These are phyloP conservation scores for Brachionus asplanchnoidis DNA, from an alignment of 1,140 invertebrate species.

Conservation along the genomic window DNA sequence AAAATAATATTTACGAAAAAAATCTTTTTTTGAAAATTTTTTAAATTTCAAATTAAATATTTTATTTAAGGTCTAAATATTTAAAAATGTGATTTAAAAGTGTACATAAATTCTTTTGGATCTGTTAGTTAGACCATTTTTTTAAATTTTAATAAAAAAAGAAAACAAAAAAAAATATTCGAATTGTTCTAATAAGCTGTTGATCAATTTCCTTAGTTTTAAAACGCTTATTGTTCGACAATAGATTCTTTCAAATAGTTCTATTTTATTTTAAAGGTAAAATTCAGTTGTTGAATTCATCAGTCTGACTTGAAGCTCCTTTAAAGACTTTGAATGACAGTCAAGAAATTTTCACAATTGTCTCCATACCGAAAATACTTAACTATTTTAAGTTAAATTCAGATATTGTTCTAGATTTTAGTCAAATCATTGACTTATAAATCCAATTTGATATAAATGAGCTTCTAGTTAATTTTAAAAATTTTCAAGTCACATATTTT, in stretches of 20 bases:
- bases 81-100: not conserved
- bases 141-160: too few species aligned
- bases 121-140: too few species aligned
- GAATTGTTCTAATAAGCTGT: not conserved
- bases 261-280: not conserved
- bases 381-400: not conserved
- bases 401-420: not conserved
- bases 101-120: too few species aligned
- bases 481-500: not conserved
- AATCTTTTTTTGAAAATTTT: too few species aligned
- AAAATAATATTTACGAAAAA: not conserved
- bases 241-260: too few species aligned
- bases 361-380: not conserved
- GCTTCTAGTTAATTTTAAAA: not conserved
- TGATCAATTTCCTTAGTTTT: not conserved
- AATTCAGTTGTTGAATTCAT: not conserved
- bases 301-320: not conserved
- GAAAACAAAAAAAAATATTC: not conserved
- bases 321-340: not conserved
- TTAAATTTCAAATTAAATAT: not conserved
- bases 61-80: not conserved
- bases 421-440: not conserved
- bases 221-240: not conserved
- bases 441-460: not conserved
- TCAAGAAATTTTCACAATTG: not conserved